Conservation (phyloP, 2,797 vertebrate genomes). For the Synanceia verrucosa region DNA sequence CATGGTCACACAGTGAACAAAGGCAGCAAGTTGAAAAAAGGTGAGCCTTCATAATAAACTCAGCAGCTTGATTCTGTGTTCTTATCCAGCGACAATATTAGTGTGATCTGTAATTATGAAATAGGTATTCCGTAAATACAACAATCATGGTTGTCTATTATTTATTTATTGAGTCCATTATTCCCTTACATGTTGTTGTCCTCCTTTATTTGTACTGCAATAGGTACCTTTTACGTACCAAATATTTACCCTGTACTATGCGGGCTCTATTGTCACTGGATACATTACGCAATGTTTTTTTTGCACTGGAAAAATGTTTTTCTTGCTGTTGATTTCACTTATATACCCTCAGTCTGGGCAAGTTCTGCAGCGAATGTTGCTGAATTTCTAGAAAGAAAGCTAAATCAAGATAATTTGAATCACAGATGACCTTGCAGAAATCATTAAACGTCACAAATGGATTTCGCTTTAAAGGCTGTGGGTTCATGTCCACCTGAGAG, state of each 20-base stretch:
- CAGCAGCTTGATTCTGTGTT: not conserved
- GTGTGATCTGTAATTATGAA: not conserved
- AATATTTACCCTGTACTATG: slow-evolving; percentile 40
- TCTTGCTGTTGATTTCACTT: not conserved
- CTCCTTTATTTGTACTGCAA: slow-evolving; percentile 3
- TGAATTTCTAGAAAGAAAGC: too few species aligned
- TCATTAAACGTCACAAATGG: slow-evolving; percentile 22
- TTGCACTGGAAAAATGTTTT: slow-evolving; percentile 19
- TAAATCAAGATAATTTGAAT: too few species aligned
- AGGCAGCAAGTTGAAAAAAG: not conserved
- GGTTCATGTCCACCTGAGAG: slow-evolving; percentile 46
- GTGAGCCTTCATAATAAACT: not conserved
- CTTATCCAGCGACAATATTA: not conserved
- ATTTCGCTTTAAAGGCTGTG: slow-evolving; percentile 45
- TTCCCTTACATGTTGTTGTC: not conserved
- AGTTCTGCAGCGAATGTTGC: not conserved
- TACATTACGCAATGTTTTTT: not conserved
- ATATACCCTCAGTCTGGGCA: not conserved
- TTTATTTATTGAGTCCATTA: not conserved
- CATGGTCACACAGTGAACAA: not conserved
- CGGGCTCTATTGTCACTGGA: slow-evolving; percentile 7
- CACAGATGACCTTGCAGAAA: slow-evolving; percentile 22
- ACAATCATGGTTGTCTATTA: not conserved
- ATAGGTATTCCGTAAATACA: too few species aligned
- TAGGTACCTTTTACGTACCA: not conserved